Evolutionary conservation across 2,888 invertebrate genomes (phyloP), one percentile per base, ranked within the genome.

Genomic region (Alsophila aescularia): DNA sequence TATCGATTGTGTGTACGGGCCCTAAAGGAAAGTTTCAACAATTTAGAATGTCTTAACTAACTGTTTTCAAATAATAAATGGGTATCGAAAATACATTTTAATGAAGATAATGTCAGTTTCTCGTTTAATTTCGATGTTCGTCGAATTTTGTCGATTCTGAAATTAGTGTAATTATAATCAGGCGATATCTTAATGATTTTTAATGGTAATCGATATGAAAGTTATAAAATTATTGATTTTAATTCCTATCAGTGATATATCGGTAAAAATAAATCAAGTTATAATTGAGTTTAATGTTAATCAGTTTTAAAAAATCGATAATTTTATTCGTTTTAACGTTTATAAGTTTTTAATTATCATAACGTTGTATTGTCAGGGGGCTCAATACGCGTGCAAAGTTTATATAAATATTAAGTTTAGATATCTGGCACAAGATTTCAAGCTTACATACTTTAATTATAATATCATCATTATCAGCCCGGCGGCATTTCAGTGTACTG

Each of bases 31-130:
- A 52, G 15, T 66, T 54, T 50, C 60, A 67, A 55, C 55, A 43
- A 48, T 59, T 69, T 67, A 63, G 60, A 69, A 73, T 67, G 64
- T 62, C 60, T 64, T 58, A 60, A 60, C 49, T 36, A 60, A 60
- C 52, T 12, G 41, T 45, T 44, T n/a, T 24, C 41, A 48, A 49
- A 43, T 47, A 52, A 43, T 42, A 49, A 52, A 58, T 55, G 49
- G 16, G 1, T 13, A 35, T 48, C 43, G 12, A 52, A 57, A 47
- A 54, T 29, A 24, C 29, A 50, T 48, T 54, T 48, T 51, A 54
- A 55, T 37, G 40, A 61, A 52, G 40, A 40, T 49, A 39, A 42
- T 58, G 50, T 47, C 50, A 27, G 49, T 51, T 43, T 50, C 55
- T 57, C 44, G 52, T 43, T 51, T 51, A 41, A 42, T 47, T 36